These are phyloP conservation scores for Melanargia galathea DNA, from an alignment of 2,888 invertebrate species.

Conservation along the genomic window DNA sequence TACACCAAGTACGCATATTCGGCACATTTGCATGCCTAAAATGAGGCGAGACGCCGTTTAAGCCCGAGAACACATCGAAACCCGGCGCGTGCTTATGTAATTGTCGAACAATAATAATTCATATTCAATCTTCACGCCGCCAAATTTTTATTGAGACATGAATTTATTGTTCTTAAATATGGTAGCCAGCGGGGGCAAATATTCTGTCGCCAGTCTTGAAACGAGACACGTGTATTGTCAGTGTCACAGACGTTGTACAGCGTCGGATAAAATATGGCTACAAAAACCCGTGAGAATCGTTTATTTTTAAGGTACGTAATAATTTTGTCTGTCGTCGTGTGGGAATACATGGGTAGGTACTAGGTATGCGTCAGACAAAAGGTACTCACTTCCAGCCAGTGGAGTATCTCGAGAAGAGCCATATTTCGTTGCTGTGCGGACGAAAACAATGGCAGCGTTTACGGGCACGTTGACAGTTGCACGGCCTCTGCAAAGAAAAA, in stretches of 20 bases:
- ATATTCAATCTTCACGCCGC: slow-evolving; percentile 67
- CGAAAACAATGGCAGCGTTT: slow-evolving; percentile 96
- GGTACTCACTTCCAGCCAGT: slow-evolving; percentile 94
- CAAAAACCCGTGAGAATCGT: slow-evolving; percentile 57
- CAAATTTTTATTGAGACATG: slow-evolving; percentile 61
- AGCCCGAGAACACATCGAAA: slow-evolving; percentile 55
- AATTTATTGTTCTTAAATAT: slow-evolving; percentile 58
- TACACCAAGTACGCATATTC: slow-evolving; percentile 62
- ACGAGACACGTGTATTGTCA: slow-evolving; percentile 62
- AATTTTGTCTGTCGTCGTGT: slow-evolving; percentile 37
- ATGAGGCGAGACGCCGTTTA: slow-evolving; percentile 51
- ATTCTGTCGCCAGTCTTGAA: slow-evolving; percentile 52
- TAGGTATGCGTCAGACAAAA: slow-evolving; percentile 41
- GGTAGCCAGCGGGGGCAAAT: slow-evolving; percentile 38
- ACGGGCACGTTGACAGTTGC: slow-evolving; percentile 93
- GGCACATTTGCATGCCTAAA: slow-evolving; percentile 76
- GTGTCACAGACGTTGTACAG: slow-evolving; percentile 51
- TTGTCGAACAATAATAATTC: slow-evolving; percentile 58
- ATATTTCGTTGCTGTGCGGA: slow-evolving; percentile 95
- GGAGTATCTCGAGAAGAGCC: slow-evolving; percentile 98
- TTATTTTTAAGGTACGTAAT: slow-evolving; percentile 46
- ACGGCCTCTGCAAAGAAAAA: slow-evolving; percentile 88
- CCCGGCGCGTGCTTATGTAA: slow-evolving; percentile 71
- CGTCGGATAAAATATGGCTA: slow-evolving; percentile 39
- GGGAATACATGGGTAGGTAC: slow-evolving; percentile 32